Percentiles rank a stretch among this genome's conserved stretches.
phyloP scores from a whole-genome alignment of 2,888 invertebrate species.

The Uloborus plumipes region DNA sequence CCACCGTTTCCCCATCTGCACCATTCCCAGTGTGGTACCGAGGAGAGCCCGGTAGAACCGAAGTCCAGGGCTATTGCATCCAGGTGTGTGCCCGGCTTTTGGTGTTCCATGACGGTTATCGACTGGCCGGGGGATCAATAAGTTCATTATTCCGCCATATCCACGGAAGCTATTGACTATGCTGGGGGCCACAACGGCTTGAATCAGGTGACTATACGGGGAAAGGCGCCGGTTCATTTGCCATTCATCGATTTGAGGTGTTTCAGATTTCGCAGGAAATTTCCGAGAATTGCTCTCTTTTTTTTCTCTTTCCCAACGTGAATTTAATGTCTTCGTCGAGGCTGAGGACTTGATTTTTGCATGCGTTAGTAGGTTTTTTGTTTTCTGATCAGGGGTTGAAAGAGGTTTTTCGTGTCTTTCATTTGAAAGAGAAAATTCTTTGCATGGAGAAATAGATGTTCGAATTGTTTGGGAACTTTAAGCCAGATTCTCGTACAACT shows the following conservation, averaged over 20 bases:
- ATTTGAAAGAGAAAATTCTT: too few species aligned
- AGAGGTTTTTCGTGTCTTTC: too few species aligned
- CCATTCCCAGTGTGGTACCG: conserved; percentile 27
- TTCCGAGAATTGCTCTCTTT: too few species aligned
- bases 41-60: conserved; percentile 14
- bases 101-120: conserved; percentile 56
- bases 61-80: conserved; percentile 27
- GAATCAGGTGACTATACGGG: conserved; percentile 24
- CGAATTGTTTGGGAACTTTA: too few species aligned
- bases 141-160: conserved; percentile 51
- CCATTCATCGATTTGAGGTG: conserved; percentile 18
- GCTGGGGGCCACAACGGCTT: conserved; percentile 47
- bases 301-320: too few species aligned
- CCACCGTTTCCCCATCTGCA: conserved; percentile 27
- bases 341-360: too few species aligned
- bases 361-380: too few species aligned
- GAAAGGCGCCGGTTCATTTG: neutral
- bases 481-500: too few species aligned
- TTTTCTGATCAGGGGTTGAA: too few species aligned
- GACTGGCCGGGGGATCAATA: conserved; percentile 51
- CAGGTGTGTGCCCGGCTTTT: conserved; percentile 26
- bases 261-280: conserved; percentile 3
- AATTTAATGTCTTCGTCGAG: too few species aligned
- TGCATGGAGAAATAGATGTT: too few species aligned
- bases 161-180: conserved; percentile 33